Conservation (phyloP, 2,888 invertebrate species). For the Myopa tessellatipennis region DNA sequence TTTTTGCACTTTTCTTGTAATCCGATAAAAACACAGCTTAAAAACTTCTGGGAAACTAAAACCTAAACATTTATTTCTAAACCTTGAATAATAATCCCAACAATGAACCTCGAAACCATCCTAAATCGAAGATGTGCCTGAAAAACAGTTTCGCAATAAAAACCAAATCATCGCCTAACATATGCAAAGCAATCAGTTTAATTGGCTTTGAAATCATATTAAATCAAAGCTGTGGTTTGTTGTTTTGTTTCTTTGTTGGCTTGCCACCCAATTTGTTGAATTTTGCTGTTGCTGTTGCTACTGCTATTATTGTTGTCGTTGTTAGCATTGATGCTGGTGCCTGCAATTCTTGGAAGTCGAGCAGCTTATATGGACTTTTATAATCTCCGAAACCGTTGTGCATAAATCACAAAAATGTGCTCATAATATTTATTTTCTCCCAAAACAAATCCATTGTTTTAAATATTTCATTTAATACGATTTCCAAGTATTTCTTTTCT, state of each 20-base stretch:
- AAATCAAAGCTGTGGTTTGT: slow-evolving; percentile 18
- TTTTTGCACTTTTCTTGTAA: no score
- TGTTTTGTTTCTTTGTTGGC: not conserved
- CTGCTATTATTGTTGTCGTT: not conserved
- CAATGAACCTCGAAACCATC: no score
- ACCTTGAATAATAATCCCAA: no score
- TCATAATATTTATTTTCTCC: not conserved
- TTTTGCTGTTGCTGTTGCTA: not conserved
- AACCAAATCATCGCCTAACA: slow-evolving; percentile 8
- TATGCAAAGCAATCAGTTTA: slow-evolving; percentile 39
- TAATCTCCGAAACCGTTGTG: slow-evolving; percentile 16
- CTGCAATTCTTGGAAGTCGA: slow-evolving; percentile 15
- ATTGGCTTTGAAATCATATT: slow-evolving; percentile 35
- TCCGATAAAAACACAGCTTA: no score
- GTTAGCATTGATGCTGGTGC: not conserved
- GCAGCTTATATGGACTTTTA: not conserved
- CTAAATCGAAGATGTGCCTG: no score
- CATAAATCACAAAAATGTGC: slow-evolving; percentile 28
- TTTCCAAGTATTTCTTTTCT: slow-evolving; percentile 8
- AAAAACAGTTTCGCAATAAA: not conserved
- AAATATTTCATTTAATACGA: slow-evolving; percentile 14
- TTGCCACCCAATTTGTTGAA: slow-evolving; percentile 36
- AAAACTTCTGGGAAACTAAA: no score
- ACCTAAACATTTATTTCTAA: no score
- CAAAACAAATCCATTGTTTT: slow-evolving; percentile 13